Percentiles rank a stretch among this genome's conserved stretches.
phyloP scores from a whole-genome alignment of 1,140 invertebrate genomes.

The Tetramorium simillimum region DNA sequence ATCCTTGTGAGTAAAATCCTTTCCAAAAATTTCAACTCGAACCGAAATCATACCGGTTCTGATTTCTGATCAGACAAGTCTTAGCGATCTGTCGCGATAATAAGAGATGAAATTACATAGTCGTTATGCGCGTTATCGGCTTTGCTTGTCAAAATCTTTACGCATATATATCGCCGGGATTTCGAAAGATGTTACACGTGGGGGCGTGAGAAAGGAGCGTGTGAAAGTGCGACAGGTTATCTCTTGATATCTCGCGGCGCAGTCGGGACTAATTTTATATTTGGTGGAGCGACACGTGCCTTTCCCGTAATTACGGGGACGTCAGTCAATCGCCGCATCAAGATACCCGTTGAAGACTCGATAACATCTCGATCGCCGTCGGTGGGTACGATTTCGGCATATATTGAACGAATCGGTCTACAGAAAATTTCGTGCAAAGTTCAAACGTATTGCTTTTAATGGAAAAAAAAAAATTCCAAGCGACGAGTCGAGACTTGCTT shows the following conservation, averaged over 20 bases:
- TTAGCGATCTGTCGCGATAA: conserved; percentile 29
- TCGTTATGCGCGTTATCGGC: conserved; percentile 21
- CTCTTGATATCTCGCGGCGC: conserved; percentile 14
- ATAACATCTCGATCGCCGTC: conserved; percentile 65
- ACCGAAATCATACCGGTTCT: not conserved
- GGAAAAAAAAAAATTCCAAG: not conserved
- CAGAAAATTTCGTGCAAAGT: not conserved
- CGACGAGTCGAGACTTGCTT: not conserved
- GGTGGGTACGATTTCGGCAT: conserved; percentile 1
- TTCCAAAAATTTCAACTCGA: not conserved
- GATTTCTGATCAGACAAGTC: not conserved
- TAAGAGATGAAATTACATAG: conserved; percentile 39
- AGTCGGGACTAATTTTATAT: conserved; percentile 60
- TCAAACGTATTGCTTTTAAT: not conserved
- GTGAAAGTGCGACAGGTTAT: conserved; percentile 42
- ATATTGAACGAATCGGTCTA: not conserved
- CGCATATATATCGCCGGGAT: conserved; percentile 5
- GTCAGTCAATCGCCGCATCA: conserved; percentile 66
- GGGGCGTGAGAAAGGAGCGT: conserved; percentile 64
- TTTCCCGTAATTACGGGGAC: conserved; percentile 65
- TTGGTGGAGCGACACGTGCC: conserved; percentile 55
- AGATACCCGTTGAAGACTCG: conserved; percentile 40
- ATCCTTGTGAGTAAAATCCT: not conserved
- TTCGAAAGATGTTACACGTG: conserved; percentile 46
- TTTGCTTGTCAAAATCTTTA: conserved; percentile 26